Evolutionary conservation across 2,888 invertebrate species (phyloP), one percentile per base, ranked within the genome.

Genomic region (Conus canariensis): DNA sequence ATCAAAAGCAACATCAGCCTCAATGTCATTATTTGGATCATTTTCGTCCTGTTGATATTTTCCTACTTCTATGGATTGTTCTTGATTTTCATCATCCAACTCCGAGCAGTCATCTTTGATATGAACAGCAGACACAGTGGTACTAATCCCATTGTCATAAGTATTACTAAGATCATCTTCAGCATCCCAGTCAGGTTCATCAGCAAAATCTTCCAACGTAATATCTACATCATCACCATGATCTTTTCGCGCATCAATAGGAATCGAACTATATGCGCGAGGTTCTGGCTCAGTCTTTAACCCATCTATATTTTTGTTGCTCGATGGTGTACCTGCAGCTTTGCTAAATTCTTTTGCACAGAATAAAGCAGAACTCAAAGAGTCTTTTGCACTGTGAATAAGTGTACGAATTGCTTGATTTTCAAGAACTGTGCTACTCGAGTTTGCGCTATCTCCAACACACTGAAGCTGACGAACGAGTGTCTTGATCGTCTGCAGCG

Each of bases 181-280:
- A 25, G n/a, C 87, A 87, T 90, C 89, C 82, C 86, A 90, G 67
- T 91, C 91, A 14, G 86, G 85, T 8, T 91, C 88, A 83, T 88
- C 82, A 14, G 85, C 58, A 25, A 60, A 70, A 86, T 90, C 83
- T 83, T 59, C 30, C n/a, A 25, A 45, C 8, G 88, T 77, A 22
- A 85, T 67, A 64, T 88, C 58, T 19, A 30, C 83, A 58, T 60
- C n/a, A 77, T 22, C 70, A 16, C 85, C 77, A 80, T 83, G 45
- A 45, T 45, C 45, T 45, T 45, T 4, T 45, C 45, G 67, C 30
- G 56, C 82, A 56, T 83, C 56, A 19, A 12, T 16, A 22, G 64
- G 16, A 22, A 70, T 70, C 16, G 22, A 70, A 22, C 70, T 22
- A 22, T 70, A 8, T 22, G 70, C 70, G 8, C 1, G 22, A 22